Percentiles rank a stretch among this genome's conserved stretches.
These are phyloP conservation scores for Lathronympha strigana DNA, from an alignment of 2,888 invertebrate genomes.

Conservation along the genomic window DNA sequence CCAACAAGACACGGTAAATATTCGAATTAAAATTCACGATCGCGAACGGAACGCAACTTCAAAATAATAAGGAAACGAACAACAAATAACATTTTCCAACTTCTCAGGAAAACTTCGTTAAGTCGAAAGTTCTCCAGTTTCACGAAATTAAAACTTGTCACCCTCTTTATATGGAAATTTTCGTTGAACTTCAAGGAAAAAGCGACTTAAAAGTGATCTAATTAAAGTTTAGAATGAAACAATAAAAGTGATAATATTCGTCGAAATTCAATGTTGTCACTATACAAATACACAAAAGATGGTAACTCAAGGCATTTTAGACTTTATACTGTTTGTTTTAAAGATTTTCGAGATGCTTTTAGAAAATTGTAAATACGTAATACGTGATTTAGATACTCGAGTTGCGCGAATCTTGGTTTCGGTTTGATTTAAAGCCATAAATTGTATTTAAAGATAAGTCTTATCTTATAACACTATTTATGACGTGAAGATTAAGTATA, in stretches of 20 bases:
- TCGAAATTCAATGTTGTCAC: not conserved
- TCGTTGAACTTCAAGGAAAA: not conserved
- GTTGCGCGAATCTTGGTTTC: not conserved
- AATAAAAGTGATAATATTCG: not conserved
- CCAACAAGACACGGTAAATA: not conserved
- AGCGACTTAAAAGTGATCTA: too few species aligned
- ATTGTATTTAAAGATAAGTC: too few species aligned
- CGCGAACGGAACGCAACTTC: conserved; percentile 9
- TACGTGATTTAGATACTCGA: not conserved
- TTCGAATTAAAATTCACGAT: conserved; percentile 13
- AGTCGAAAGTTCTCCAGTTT: conserved; percentile 21
- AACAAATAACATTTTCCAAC: conserved; percentile 15
- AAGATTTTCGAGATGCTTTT: not conserved
- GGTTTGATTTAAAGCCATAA: too few species aligned
- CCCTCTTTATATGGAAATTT: conserved; percentile 1
- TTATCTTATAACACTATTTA: too few species aligned
- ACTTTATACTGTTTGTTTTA: not conserved
- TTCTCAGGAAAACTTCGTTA: conserved; percentile 25
- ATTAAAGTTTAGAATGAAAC: not conserved
- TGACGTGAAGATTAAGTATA: too few species aligned
- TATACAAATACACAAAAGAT: not conserved
- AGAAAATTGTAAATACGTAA: not conserved
- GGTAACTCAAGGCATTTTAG: not conserved
- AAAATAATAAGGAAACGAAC: conserved; percentile 24
- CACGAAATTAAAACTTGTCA: conserved; percentile 27